Conservation (phyloP, 2,888 invertebrate genomes). For the Sarcophaga carnaria region DNA sequence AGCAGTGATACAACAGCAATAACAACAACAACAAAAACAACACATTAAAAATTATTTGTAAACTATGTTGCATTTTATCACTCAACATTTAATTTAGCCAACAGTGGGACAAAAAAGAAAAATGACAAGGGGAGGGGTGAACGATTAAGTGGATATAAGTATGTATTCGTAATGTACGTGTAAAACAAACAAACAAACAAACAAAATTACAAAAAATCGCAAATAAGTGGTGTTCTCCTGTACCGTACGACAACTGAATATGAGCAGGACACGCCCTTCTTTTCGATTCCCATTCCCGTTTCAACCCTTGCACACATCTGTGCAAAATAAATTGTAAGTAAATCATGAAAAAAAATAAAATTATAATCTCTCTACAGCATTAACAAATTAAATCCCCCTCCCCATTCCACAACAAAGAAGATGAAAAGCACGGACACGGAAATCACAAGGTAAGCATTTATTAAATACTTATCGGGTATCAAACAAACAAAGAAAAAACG, state of each 20-base stretch:
- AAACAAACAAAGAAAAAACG: too few species aligned
- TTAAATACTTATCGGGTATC: too few species aligned
- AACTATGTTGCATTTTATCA: slow-evolving; percentile 44
- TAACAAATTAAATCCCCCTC: too few species aligned
- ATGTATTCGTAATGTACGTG: slow-evolving; percentile 40
- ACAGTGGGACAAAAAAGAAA: too few species aligned
- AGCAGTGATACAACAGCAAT: background rate
- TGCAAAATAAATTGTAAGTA: slow-evolving; percentile 23
- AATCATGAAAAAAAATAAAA: background rate
- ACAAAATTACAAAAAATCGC: slow-evolving; percentile 51
- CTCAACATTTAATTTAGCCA: slow-evolving; percentile 57
- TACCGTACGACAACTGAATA: slow-evolving; percentile 46
- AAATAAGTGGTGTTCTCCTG: slow-evolving; percentile 65
- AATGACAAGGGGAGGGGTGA: too few species aligned
- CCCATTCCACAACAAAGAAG: too few species aligned
- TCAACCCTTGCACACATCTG: slow-evolving; percentile 61
- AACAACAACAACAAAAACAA: slow-evolving; percentile 2
- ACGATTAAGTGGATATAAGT: background rate
- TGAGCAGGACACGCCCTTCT: slow-evolving; percentile 59
- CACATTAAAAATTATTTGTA: slow-evolving; percentile 20
- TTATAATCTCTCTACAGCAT: too few species aligned
- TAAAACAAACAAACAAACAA: slow-evolving; percentile 30
- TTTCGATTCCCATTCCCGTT: background rate
- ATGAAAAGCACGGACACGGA: too few species aligned
- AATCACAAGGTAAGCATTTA: too few species aligned